Evolutionary conservation across 2,113 vertebrate species (phyloP).

Genomic region (Muntiacus reevesi): DNA sequence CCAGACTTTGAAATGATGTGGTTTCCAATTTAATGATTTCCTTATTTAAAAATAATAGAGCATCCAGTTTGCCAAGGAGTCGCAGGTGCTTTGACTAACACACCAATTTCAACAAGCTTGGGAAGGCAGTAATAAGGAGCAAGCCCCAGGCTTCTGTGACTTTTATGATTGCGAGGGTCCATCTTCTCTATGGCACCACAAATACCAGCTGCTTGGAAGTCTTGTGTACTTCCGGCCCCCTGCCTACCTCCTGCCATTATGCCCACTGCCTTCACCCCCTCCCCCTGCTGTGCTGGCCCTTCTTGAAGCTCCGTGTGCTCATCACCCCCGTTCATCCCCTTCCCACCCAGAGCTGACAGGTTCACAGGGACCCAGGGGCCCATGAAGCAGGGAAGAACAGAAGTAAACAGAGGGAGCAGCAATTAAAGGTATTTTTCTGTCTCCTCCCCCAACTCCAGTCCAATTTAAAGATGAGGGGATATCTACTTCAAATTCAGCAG

Average conservation of each 20-base stretch:
- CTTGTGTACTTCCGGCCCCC: neutral
- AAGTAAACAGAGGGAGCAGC: neutral
- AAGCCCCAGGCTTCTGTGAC: neutral
- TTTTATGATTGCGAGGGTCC: neutral
- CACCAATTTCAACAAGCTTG: constrained; percentile 38
- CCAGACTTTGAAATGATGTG: constrained; percentile 57
- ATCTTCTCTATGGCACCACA: neutral
- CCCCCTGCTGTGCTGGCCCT: neutral
- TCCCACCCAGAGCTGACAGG: neutral
- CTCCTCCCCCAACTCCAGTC: constrained; percentile 10
- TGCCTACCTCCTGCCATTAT: neutral
- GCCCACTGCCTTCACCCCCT: neutral
- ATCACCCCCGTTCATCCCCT: neutral
- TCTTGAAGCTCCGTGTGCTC: neutral
- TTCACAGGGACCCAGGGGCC: neutral
- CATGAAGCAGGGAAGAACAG: neutral
- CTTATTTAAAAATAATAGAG: constrained; percentile 58
- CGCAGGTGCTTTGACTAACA: constrained; percentile 37
- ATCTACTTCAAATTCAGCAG: constrained; percentile 34
- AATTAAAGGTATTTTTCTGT: constrained; percentile 42
- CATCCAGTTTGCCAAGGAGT: constrained; percentile 50
- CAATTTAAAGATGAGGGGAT: constrained; percentile 22
- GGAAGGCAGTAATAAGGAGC: constrained; percentile 10
- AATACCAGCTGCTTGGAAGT: neutral
- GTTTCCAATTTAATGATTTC: constrained; percentile 58